Evolutionary conservation across 2,888 invertebrate genomes (phyloP), one percentile per base, ranked within the genome.

Genomic region (Pantelozetes paolii): DNA sequence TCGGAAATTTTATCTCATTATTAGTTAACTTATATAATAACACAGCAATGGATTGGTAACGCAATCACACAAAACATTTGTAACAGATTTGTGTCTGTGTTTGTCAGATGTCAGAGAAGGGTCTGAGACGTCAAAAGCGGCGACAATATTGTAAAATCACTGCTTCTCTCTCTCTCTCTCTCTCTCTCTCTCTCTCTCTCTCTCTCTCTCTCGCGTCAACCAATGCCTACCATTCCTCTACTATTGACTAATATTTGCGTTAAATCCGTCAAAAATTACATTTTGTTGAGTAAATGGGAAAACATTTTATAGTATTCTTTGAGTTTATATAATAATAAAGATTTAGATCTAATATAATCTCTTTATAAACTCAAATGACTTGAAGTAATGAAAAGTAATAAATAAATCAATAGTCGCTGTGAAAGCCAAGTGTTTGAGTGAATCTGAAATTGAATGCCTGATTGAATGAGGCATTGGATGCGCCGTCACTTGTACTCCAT

Each of bases 381-480:
- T 62, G 28, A 62, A 62, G 62, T 62, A 62, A 62, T 62, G 62
- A 62, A 62, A 62, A 62, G 62, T 62, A 62, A 62, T 62, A 62
- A 62, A 62, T 62, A 62, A 62, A 62, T 62, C 62, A 62, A 62
- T 62, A 62, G 20, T 32, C 3, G 62, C 32, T n/a, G 28, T 62
- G 32, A 36, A 62, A 62, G 62, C n/a, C 32, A 62, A 62, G 36
- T n/a, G 36, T n/a, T 62, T 32, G 15, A 62, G 30, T 62, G 32
- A 62, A 62, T 62, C n/a, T n/a, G 18, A 32, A 20, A 62, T 62
- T 28, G 30, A 62, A 32, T 62, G 62, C 23, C 30, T 30, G 62
- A 62, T 36, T 62, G 36, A 20, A 13, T 28, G 62, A 62, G 15
- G n/a, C n/a, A n/a, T n/a, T 62, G 62, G 62, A 0, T 30, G 62